These are phyloP conservation scores for Romanogobio albipinnatus DNA, from an alignment of 2,113 vertebrate species.

Conservation along the genomic window DNA sequence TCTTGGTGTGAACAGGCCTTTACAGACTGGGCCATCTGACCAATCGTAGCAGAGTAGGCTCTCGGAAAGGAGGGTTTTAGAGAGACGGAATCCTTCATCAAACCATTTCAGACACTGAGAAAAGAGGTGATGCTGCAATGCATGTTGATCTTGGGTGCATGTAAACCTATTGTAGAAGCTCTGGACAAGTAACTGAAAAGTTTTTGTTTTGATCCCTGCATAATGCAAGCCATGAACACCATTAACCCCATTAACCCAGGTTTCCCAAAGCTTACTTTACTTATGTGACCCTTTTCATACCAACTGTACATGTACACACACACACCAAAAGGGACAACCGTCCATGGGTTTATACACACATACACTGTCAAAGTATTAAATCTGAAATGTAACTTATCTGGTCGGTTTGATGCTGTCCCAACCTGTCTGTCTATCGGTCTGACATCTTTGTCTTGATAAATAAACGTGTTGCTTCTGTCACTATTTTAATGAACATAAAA, in stretches of 20 bases:
- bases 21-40: too few relatives aligned
- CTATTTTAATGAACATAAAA: background rate
- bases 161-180: background rate
- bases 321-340: background rate
- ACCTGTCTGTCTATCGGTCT: background rate
- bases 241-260: background rate
- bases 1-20: too few relatives aligned
- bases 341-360: background rate
- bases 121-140: too few relatives aligned
- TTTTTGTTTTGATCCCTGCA: too few relatives aligned
- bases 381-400: background rate
- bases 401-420: background rate
- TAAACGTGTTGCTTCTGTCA: background rate
- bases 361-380: background rate
- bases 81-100: too few relatives aligned
- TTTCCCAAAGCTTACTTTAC: background rate
- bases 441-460: background rate
- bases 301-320: background rate
- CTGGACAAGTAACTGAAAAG: background rate
- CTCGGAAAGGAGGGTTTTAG: too few relatives aligned
- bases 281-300: background rate
- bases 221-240: background rate
- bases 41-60: too few relatives aligned
- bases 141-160: too few relatives aligned
- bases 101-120: too few relatives aligned